Evolutionary conservation across 1,140 invertebrate species (phyloP), one percentile per base, ranked within the genome.

Genomic region (Brachystomella parvula): DNA sequence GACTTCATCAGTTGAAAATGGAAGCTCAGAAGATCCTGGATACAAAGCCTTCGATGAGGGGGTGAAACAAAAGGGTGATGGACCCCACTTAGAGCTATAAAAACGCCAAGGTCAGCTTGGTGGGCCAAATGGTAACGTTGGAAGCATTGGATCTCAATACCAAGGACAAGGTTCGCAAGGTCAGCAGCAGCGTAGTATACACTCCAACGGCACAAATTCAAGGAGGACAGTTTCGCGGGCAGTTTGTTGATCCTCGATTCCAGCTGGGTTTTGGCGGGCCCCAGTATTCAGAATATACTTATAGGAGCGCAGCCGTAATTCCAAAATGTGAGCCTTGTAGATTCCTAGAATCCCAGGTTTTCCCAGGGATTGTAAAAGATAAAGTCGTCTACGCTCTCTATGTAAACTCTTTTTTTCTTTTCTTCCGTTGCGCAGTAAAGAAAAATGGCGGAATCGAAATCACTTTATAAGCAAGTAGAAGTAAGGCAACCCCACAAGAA

Each of bases 151-250:
- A 67, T 66, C 19, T 67, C 66, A 2, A 75, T 77, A 0, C 75
- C 75, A 3, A 76, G 71, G 61, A 79, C 75, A 74, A 76, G 57
- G 26, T 17, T 6, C 15, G 24, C 9, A 26, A 17, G 74, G 69
- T 75, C 77, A 31, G 57, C 78, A 73, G 29, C 80, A n/a, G 78
- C 76, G 60, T n/a, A n/a, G n/a, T n/a, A 76, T 77, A 1, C 79
- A 75, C 80, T 2, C 77, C 79, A 6, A 76, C 69, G 29, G 76
- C 75, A 72, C 76, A 78, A 70, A 75, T 78, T 44, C 81, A 81
- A 62, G 78, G 79, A 75, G 81, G 78, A 30, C 74, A 31, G 12
- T 59, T 59, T 39, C 24, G 31, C 12, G 60, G 60, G 39, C 17
- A 12, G 12, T 21, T 15, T 44, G 33, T 15, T 12, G n/a, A 21